Conservation (phyloP, 2,888 invertebrate species). For the Melipona bicolor region DNA sequence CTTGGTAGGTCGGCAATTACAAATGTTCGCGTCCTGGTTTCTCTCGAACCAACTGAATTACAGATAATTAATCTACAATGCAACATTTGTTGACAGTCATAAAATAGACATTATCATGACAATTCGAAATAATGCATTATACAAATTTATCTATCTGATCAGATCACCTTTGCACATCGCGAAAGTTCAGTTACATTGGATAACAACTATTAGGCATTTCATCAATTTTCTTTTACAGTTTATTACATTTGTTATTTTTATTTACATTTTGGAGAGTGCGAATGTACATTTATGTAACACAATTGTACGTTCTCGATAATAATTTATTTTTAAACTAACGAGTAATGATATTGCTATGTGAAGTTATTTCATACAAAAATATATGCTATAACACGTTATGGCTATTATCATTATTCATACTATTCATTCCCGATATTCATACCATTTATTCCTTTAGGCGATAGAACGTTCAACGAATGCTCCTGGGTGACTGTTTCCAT, state of each 20-base stretch:
- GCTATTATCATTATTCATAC: conserved; percentile 26
- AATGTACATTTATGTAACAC: not conserved
- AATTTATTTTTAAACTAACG: not conserved
- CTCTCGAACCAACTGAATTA: conserved; percentile 26
- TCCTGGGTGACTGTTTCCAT: conserved; percentile 12
- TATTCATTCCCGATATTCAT: conserved; percentile 33
- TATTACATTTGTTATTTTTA: not conserved
- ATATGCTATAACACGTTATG: conserved; percentile 17
- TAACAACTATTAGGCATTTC: not conserved
- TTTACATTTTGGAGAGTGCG: not conserved
- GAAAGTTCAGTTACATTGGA: not conserved
- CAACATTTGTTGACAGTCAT: conserved; percentile 6
- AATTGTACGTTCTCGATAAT: not conserved
- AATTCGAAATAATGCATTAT: not conserved
- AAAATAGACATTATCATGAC: not conserved
- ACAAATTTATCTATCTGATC: not conserved
- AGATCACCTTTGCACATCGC: too few species aligned
- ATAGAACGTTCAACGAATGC: conserved; percentile 48
- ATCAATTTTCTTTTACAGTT: not conserved
- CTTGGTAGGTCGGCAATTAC: conserved; percentile 35
- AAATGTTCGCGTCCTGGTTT: conserved; percentile 43
- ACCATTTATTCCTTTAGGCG: conserved; percentile 16
- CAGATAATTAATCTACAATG: conserved; percentile 21
- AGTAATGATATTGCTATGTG: not conserved
- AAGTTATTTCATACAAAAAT: conserved; percentile 4